Percentiles rank a stretch among this genome's conserved stretches.
Evolutionary conservation across 2,113 vertebrate species (phyloP).

Genomic region (Nicator chloris): DNA sequence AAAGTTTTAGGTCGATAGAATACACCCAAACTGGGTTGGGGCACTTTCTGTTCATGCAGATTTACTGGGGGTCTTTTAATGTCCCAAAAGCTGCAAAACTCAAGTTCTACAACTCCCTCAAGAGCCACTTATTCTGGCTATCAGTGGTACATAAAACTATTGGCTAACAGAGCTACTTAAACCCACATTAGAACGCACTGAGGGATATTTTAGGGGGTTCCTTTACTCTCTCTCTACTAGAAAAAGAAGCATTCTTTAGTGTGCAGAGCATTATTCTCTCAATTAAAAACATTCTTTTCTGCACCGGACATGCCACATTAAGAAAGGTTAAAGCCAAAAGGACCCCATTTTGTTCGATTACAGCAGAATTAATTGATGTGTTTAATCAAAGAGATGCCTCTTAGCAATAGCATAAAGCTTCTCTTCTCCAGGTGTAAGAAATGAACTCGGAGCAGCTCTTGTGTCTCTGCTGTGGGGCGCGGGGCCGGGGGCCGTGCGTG

Average conservation of each 20-base stretch:
- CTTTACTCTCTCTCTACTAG: background rate
- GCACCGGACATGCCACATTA: slow-evolving; percentile 23
- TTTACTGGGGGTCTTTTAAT: background rate
- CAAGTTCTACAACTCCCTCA: background rate
- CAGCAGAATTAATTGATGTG: slow-evolving; percentile 55
- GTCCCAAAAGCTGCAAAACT: background rate
- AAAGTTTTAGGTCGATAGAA: background rate
- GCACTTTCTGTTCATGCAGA: background rate
- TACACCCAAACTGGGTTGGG: background rate
- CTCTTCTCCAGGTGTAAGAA: background rate
- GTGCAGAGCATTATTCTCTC: background rate
- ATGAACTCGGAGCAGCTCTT: too few species aligned
- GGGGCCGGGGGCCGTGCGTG: too few species aligned
- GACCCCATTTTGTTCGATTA: slow-evolving; percentile 37
- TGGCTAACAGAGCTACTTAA: background rate
- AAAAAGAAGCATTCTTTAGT: background rate
- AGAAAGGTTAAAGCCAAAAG: slow-evolving; percentile 57
- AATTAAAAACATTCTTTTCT: slow-evolving; percentile 17
- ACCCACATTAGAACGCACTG: background rate
- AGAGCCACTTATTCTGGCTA: background rate
- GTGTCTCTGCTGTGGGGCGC: too few species aligned
- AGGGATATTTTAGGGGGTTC: background rate
- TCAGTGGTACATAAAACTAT: background rate
- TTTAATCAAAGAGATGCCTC: slow-evolving; percentile 63
- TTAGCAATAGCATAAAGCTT: slow-evolving; percentile 55